Conservation (phyloP, 2,113 vertebrate genomes). For the Lethenteron camtschaticum region DNA sequence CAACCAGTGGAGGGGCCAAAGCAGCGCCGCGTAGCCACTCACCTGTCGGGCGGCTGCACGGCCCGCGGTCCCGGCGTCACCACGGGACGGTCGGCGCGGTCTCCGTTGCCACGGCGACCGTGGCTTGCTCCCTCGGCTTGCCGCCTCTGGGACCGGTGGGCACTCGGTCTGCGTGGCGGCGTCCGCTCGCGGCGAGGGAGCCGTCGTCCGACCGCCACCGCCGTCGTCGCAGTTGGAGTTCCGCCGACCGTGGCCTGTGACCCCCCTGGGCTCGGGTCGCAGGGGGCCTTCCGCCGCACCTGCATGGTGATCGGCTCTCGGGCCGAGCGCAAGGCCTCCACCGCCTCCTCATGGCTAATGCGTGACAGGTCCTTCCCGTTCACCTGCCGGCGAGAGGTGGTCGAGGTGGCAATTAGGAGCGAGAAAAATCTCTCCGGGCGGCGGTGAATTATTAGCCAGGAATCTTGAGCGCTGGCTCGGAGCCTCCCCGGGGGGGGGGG, state of each 20-base stretch:
- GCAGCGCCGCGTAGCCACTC: too few species aligned
- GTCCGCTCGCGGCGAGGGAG: neutral
- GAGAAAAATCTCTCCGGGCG: too few species aligned
- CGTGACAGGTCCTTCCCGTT: conserved; percentile 85
- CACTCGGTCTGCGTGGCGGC: neutral
- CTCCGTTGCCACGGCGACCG: too few species aligned
- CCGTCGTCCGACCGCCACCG: neutral
- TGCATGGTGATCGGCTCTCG: conserved; percentile 89
- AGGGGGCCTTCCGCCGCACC: conserved; percentile 42
- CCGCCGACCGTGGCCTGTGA: conserved; percentile 25
- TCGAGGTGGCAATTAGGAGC: too few species aligned
- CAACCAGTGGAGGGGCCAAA: too few species aligned
- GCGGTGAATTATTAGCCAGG: too few species aligned
- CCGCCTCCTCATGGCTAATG: conserved; percentile 80
- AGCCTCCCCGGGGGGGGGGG: too few species aligned
- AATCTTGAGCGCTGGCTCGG: too few species aligned
- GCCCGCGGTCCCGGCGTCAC: too few species aligned
- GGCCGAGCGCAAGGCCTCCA: conserved; percentile 69
- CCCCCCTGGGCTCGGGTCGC: conserved; percentile 19
- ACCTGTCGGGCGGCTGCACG: too few species aligned
- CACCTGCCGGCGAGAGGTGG: conserved; percentile 28
- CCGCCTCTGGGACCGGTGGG: neutral
- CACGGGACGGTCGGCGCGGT: too few species aligned
- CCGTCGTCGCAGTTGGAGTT: neutral
- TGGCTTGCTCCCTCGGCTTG: too few species aligned